These are phyloP conservation scores for Stegana nigrithorax DNA, from an alignment of 2,888 invertebrate genomes.

Conservation along the genomic window DNA sequence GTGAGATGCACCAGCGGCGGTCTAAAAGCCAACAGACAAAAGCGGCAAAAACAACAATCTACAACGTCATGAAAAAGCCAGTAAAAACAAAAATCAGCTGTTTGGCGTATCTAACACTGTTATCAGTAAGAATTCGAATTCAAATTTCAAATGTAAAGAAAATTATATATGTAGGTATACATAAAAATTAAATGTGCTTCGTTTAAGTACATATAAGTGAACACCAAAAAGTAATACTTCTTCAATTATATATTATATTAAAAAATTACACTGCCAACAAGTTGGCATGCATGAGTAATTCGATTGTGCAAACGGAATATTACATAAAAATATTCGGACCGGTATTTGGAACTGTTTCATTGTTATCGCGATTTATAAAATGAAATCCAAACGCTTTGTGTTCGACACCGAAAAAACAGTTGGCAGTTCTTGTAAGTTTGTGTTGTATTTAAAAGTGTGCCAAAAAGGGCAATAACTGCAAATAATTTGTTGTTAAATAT, in stretches of 20 bases:
- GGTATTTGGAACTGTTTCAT: no score
- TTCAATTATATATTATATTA: neutral
- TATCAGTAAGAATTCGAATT: no score
- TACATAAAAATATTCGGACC: no score
- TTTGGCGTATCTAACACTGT: neutral
- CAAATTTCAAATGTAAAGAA: no score
- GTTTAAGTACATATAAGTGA: neutral
- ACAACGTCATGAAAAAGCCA: conserved; percentile 40
- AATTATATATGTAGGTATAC: no score
- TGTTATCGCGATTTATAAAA: no score
- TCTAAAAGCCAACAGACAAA: neutral
- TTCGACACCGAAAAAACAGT: no score
- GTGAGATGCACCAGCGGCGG: conserved; percentile 1
- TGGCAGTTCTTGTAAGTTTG: conserved; percentile 36
- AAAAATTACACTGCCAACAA: no score
- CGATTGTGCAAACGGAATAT: no score
- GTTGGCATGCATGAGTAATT: no score
- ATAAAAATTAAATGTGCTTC: no score
- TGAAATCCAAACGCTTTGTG: no score
- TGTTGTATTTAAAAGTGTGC: conserved; percentile 55
- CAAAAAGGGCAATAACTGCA: conserved; percentile 39
- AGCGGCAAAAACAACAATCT: conserved; percentile 8
- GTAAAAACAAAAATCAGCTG: conserved; percentile 43
- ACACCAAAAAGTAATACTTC: neutral
- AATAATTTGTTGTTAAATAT: conserved; percentile 24